Conservation (phyloP, 2,113 vertebrate genomes). For the Chaenocephalus aceratus region DNA sequence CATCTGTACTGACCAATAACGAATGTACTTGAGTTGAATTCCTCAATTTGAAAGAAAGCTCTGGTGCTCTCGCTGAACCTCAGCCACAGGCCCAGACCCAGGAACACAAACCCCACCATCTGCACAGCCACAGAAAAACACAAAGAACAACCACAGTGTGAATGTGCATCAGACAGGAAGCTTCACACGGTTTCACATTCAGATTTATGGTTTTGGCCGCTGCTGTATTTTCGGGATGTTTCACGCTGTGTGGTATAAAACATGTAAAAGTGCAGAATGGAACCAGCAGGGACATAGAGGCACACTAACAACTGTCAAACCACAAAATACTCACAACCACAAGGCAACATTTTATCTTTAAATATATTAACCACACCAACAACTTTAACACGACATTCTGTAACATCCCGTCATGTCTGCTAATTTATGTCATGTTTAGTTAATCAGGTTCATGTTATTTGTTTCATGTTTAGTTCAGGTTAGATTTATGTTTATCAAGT, state of each 20-base stretch:
- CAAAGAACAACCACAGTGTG: background rate
- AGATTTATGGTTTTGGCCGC: background rate
- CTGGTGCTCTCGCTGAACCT: conserved; percentile 61
- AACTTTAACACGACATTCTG: background rate
- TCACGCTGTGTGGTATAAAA: background rate
- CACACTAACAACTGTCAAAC: background rate
- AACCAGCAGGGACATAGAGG: background rate
- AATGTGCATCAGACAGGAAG: too few relatives aligned
- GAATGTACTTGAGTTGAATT: conserved; percentile 57
- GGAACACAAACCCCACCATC: conserved; percentile 61
- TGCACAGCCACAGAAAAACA: conserved; percentile 17
- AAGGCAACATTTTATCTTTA: too few relatives aligned
- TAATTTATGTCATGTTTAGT: too few relatives aligned
- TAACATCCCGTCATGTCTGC: background rate
- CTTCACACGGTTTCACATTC: background rate
- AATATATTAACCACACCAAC: too few relatives aligned
- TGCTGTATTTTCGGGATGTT: background rate
- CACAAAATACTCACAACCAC: background rate
- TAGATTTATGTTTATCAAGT: too few relatives aligned
- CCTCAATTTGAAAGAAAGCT: conserved; percentile 43
- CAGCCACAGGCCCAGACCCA: conserved; percentile 72
- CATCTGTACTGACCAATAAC: conserved; percentile 57
- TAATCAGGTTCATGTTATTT: too few relatives aligned
- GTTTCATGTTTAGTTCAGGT: too few relatives aligned
- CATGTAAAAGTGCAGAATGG: background rate